Percentiles rank a stretch among this genome's conserved stretches.
phyloP scores from a whole-genome alignment of 2,797 vertebrate genomes.

The Peromyscus nudipes region DNA sequence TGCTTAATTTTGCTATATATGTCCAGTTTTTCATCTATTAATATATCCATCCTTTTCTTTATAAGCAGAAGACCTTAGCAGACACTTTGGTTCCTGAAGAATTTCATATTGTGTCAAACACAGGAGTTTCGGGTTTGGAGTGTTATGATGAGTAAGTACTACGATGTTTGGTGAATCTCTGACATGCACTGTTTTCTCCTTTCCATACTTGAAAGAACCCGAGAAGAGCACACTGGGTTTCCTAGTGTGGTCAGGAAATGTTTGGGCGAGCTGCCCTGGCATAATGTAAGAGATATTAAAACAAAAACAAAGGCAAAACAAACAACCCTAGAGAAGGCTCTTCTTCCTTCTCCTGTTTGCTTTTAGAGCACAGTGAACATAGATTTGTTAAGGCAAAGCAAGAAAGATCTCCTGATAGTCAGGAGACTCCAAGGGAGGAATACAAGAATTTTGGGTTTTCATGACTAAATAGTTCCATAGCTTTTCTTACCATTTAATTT shows the following conservation, averaged over 20 bases:
- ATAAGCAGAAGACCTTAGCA: slow-evolving; percentile 84
- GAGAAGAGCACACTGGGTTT: background rate
- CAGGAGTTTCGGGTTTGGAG: slow-evolving; percentile 91
- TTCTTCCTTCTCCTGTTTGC: background rate
- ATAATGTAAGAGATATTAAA: background rate
- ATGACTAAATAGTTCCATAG: slow-evolving; percentile 37
- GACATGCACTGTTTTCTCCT: background rate
- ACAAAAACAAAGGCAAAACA: background rate
- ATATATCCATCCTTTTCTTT: slow-evolving; percentile 41
- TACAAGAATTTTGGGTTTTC: background rate
- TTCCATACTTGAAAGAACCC: background rate
- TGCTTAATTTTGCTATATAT: background rate
- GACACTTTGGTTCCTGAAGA: slow-evolving; percentile 93
- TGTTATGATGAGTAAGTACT: slow-evolving; percentile 93
- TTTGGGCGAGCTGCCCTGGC: background rate
- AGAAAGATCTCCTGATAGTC: background rate
- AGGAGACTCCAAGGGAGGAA: background rate
- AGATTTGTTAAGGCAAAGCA: slow-evolving; percentile 3
- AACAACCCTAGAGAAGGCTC: background rate
- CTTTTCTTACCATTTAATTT: slow-evolving; percentile 34
- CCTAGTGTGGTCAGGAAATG: background rate
- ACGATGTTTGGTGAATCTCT: background rate
- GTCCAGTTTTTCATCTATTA: background rate
- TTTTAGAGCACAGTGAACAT: background rate
- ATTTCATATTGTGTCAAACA: slow-evolving; percentile 93